Evolutionary conservation across 2,888 invertebrate genomes (phyloP), one percentile per base, ranked within the genome.

Genomic region (Eucriotettix oculatus): DNA sequence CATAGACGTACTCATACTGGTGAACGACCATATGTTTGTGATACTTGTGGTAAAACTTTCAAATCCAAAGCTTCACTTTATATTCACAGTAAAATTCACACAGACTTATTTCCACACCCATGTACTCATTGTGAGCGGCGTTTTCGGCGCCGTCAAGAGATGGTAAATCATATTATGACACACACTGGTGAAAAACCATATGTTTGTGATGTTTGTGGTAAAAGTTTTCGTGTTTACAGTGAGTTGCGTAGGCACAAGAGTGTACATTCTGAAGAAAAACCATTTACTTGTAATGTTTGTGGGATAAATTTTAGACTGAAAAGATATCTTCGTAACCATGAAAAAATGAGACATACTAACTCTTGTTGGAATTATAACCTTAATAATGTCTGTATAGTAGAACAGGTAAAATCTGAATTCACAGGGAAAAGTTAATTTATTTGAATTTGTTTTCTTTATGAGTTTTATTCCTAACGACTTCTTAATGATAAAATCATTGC

Each of bases 51-150:
- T 1, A 75, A 74, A 58, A 69, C 80, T 0, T 84, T 84, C 72
- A 81, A 81, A 60, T 83, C 84, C 68, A 81, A 82, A 67, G 83
- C 83, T 0, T 80, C 83, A 1, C 70, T 84, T 52, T 81, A 82
- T 69, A 81, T 80, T 29, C 84, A 84, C 67, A 74, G 77, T 58
- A 77, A 79, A 54, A 80, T 79, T 9, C 84, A 84, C 69, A 74
- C 74, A 52, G 74, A 79, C 62, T 71, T 72, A 56, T 79, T 78
- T 63, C 80, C 83, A 1, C 78, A 77, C 68, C 72, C 74, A 17
- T 85, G 84, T 70, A 74, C 74, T 1, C 77, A 79, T 63, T 84
- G 84, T 68, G 74, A 71, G n/a, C 77, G 79, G 56, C 70, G 69
- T 58, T 84, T 82, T 68, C 76, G 77, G 52, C 72, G 82, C 10